Percentiles rank a stretch among this genome's conserved stretches.
Evolutionary conservation across 37 sponge, comb jelly and placozoan genomes (phyloP).

Genomic region (Haliclona indistincta): DNA sequence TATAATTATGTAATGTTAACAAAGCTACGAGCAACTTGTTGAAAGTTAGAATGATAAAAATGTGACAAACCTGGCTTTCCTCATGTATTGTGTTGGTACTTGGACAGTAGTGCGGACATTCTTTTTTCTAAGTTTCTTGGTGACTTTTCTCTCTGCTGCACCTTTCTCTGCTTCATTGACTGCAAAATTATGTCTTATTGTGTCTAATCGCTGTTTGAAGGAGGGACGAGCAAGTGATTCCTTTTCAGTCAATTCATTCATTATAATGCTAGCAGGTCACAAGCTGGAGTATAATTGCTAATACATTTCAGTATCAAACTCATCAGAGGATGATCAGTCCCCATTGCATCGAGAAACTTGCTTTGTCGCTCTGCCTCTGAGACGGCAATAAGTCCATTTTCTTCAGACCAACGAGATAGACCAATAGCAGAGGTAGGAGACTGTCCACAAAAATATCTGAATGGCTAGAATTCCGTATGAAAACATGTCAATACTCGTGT

Average conservation of each 20-base stretch:
- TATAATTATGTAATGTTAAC: conserved; percentile 4
- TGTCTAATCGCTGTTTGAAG: conserved; percentile 7
- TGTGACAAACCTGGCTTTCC: not conserved
- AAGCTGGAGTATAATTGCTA: not conserved
- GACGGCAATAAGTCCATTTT: not conserved
- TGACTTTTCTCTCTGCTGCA: not conserved
- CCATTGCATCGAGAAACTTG: conserved; percentile 14
- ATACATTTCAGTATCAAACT: conserved; percentile 20
- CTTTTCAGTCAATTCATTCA: not conserved
- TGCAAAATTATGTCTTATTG: conserved; percentile 3
- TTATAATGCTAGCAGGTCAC: conserved; percentile 14
- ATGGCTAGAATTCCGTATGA: conserved; percentile 34
- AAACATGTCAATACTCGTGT: conserved; percentile 23
- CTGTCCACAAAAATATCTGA: conserved; percentile 22
- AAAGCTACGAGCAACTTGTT: not conserved
- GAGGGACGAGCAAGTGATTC: not conserved
- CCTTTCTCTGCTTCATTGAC: conserved; percentile 7
- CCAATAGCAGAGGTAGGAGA: conserved; percentile 1
- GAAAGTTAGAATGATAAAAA: not conserved
- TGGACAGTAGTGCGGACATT: not conserved
- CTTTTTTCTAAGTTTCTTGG: not conserved
- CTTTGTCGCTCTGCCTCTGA: conserved; percentile 18
- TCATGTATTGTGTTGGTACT: not conserved
- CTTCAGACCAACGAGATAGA: not conserved
- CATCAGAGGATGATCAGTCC: conserved; percentile 30